A percentile compares a stretch with the other conserved stretches of the same genome.
Evolutionary conservation across 2,888 invertebrate species (phyloP).

Genomic region (Macaria liturata): DNA sequence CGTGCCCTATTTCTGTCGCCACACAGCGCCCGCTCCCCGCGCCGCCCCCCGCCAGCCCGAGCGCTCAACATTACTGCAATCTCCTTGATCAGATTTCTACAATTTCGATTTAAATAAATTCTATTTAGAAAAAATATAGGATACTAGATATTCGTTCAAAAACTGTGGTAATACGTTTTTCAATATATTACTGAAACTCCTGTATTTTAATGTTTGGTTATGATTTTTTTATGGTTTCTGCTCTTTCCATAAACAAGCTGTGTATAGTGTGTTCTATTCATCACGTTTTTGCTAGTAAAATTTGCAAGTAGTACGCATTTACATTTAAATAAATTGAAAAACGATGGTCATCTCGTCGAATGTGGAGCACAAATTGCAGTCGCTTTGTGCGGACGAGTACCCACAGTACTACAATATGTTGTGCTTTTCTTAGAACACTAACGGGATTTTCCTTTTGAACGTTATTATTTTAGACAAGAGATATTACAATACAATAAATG

Average conservation of each 20-base stretch:
- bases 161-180: no score
- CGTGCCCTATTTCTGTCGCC: conserved; percentile 82
- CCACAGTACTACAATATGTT: neutral
- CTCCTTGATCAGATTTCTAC: conserved; percentile 27
- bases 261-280: no score
- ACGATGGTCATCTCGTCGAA: neutral
- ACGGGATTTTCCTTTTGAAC: conserved; percentile 6
- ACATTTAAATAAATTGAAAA: no score
- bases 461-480: neutral
- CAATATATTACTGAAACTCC: no score
- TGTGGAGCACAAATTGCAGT: conserved; percentile 1
- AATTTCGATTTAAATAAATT: no score
- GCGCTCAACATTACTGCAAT: conserved; percentile 60
- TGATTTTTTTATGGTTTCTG: no score
- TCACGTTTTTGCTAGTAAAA: no score
- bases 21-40: conserved; percentile 46
- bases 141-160: no score
- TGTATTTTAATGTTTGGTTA: no score
- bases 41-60: conserved; percentile 45
- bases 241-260: no score
- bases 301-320: no score
- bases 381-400: neutral
- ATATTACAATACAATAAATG: neutral
- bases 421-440: neutral
- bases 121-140: no score